Conservation (phyloP, 2,797 vertebrate genomes). For the Psittacula echo region DNA sequence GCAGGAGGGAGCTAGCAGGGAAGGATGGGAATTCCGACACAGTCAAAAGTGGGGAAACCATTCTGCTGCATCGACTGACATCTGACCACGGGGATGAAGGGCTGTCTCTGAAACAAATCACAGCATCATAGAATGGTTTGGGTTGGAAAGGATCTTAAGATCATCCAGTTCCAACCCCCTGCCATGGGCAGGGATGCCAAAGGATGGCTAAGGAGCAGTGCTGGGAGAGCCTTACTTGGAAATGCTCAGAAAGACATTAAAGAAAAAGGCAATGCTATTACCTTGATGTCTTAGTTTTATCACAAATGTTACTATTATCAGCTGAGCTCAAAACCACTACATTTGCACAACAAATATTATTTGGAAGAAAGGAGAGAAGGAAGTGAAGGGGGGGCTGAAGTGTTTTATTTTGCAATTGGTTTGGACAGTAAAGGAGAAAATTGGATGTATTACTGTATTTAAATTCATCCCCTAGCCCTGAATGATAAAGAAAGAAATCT, state of each 20-base stretch:
- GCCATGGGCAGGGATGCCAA: background rate
- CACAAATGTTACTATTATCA: conserved; percentile 52
- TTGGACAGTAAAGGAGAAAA: conserved; percentile 66
- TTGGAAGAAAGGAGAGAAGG: conserved; percentile 35
- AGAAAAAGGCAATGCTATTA: conserved; percentile 31
- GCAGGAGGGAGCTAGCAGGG: background rate
- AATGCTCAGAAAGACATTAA: background rate
- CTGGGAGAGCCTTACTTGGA: background rate
- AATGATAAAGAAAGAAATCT: conserved; percentile 57
- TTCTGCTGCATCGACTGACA: background rate
- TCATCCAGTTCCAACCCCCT: background rate
- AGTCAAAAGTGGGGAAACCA: background rate
- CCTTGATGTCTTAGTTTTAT: conserved; percentile 15
- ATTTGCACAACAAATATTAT: conserved; percentile 59
- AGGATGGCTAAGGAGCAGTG: background rate
- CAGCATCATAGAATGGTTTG: background rate
- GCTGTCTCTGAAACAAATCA: background rate
- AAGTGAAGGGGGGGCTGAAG: background rate
- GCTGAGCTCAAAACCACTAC: conserved; percentile 44
- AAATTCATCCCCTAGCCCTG: conserved; percentile 57
- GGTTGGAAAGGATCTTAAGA: background rate
- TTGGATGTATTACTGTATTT: conserved; percentile 60
- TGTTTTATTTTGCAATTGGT: conserved; percentile 64
- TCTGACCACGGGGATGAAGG: fast-evolving
- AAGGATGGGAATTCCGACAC: background rate